Percentiles rank a stretch among this genome's conserved stretches.
Evolutionary conservation across 2,888 invertebrate species (phyloP).

Genomic region (Conomelus anceps): DNA sequence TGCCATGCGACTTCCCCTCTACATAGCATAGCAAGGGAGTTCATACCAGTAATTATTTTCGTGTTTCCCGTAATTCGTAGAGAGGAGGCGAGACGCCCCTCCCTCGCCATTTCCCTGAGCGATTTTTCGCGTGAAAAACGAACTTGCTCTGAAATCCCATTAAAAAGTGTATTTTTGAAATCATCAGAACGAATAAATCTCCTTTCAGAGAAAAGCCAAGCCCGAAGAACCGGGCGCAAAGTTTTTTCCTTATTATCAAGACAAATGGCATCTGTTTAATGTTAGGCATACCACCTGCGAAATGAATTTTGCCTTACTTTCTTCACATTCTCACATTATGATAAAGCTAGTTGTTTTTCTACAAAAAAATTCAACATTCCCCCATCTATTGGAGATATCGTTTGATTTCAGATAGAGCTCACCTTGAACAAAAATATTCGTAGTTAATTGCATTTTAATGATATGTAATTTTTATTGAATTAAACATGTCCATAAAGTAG

Average conservation of each 20-base stretch:
- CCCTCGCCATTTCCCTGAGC: background rate
- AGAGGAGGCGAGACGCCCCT: background rate
- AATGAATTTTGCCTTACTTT: background rate
- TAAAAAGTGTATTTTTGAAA: background rate
- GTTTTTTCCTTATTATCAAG: background rate
- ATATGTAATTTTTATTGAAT: no score
- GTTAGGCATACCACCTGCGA: background rate
- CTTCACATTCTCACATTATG: background rate
- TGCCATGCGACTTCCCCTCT: background rate
- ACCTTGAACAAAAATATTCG: no score
- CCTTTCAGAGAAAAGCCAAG: background rate
- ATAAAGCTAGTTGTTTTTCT: background rate
- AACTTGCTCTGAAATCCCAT: background rate
- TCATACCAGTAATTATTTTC: background rate
- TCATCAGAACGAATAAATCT: background rate
- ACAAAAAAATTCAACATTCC: background rate
- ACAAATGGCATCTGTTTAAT: background rate
- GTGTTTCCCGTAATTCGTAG: background rate
- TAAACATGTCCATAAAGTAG: no score
- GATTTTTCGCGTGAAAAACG: background rate
- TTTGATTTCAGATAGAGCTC: background rate
- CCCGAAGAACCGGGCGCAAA: background rate
- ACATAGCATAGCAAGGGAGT: background rate
- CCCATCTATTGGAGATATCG: background rate
- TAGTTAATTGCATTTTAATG: no score